Percentiles rank a stretch among this genome's conserved stretches.
These are phyloP conservation scores for Apocheima hispidaria DNA, from an alignment of 2,888 invertebrate genomes.

Conservation along the genomic window DNA sequence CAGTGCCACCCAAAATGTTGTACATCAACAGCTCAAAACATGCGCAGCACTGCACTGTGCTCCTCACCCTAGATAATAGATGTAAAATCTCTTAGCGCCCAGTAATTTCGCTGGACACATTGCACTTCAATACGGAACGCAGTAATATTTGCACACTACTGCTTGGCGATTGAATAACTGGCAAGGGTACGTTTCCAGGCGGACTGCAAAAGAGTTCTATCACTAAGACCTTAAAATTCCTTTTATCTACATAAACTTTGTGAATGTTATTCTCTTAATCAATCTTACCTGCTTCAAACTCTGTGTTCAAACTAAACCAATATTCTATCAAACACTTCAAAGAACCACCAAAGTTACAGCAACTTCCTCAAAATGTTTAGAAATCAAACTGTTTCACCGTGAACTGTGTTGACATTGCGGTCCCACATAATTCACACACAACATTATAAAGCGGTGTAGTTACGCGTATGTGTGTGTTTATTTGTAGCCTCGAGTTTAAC, in stretches of 20 bases:
- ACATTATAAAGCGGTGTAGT: slow-evolving; percentile 23
- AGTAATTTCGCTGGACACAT: no score
- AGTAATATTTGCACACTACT: no score
- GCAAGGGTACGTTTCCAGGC: no score
- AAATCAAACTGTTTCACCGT: slow-evolving; percentile 8
- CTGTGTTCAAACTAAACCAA: slow-evolving; percentile 7
- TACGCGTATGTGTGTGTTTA: slow-evolving; percentile 24
- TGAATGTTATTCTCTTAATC: background rate
- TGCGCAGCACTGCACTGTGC: background rate
- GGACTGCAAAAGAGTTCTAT: no score
- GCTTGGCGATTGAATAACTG: no score
- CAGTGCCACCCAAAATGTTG: no score
- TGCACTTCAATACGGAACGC: no score
- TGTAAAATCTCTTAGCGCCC: no score
- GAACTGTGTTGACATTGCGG: slow-evolving; percentile 18
- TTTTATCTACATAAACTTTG: background rate
- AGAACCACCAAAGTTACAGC: slow-evolving; percentile 14
- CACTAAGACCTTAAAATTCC: no score
- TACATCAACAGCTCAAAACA: no score
- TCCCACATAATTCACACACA: slow-evolving; percentile 38
- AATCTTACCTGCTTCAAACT: slow-evolving; percentile 4
- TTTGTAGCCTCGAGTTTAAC: slow-evolving; percentile 87
- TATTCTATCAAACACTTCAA: slow-evolving; percentile 17
- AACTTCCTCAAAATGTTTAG: slow-evolving; percentile 25
- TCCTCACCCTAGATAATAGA: background rate